Evolutionary conservation across 1,140 invertebrate genomes (phyloP).

Genomic region (fruit fly (Drosophila melanogaster)): DNA sequence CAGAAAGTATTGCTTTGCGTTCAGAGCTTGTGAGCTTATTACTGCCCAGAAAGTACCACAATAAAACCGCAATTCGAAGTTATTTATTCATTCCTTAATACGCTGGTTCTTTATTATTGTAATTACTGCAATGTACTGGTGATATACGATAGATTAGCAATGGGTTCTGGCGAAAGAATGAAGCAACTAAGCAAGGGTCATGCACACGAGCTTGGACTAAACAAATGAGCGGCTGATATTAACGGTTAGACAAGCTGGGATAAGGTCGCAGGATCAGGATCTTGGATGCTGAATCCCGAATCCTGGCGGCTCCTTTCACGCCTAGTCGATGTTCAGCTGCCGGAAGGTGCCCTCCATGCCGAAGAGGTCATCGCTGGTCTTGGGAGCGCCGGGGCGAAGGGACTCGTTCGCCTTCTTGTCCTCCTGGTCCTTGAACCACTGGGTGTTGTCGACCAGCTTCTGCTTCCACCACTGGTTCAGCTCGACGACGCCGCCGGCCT

Average conservation of each 20-base stretch:
- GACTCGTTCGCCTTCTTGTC: slow-evolving; percentile 89
- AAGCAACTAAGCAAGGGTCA: slow-evolving; percentile 66
- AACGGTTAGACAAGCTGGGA: slow-evolving; percentile 42
- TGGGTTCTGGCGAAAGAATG: slow-evolving; percentile 55
- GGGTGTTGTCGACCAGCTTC: slow-evolving; percentile 89
- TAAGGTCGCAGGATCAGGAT: slow-evolving; percentile 17
- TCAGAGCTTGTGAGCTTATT: too few species aligned
- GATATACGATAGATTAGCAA: slow-evolving; percentile 43
- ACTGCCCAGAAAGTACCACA: neutral
- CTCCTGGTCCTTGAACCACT: slow-evolving; percentile 91
- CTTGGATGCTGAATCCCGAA: slow-evolving; percentile 10
- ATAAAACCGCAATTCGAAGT: neutral
- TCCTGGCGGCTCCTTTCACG: slow-evolving; percentile 7
- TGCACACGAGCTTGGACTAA: slow-evolving; percentile 40
- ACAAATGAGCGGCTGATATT: slow-evolving; percentile 62
- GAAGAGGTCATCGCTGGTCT: slow-evolving; percentile 92
- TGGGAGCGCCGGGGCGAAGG: slow-evolving; percentile 90
- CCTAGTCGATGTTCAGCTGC: slow-evolving; percentile 91
- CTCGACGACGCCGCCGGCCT: slow-evolving; percentile 88
- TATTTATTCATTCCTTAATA: slow-evolving; percentile 72
- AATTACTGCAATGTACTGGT: slow-evolving; percentile 63
- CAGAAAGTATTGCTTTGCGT: too few species aligned
- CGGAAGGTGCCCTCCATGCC: slow-evolving; percentile 93
- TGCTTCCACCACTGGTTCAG: slow-evolving; percentile 91
- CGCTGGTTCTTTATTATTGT: slow-evolving; percentile 63